These are phyloP conservation scores for Darevskia nairensis DNA, from an alignment of 2,797 vertebrate genomes.

Conservation along the genomic window DNA sequence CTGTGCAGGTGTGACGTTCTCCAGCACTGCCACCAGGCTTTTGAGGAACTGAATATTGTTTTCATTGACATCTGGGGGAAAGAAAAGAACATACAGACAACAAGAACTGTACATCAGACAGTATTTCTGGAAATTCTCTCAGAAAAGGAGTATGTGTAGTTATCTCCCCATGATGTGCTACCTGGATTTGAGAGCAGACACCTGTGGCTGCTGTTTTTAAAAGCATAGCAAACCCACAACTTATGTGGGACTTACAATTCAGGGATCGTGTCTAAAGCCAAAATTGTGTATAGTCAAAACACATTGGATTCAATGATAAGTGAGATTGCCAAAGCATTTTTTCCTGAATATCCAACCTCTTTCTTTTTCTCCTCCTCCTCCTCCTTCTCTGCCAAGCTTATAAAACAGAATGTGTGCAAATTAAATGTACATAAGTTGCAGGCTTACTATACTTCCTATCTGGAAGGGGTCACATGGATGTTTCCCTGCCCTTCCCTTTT, in stretches of 20 bases:
- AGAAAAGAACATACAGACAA: not conserved
- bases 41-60: slow-evolving; percentile 48
- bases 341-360: too few relatives aligned
- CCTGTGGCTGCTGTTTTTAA: not conserved
- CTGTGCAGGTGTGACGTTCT: slow-evolving; percentile 13
- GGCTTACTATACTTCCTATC: not conserved
- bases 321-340: too few relatives aligned
- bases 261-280: too few relatives aligned
- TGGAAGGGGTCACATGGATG: too few relatives aligned
- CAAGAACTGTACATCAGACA: not conserved
- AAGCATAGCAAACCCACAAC: not conserved
- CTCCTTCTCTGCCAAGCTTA: too few relatives aligned
- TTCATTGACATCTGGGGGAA: slow-evolving; percentile 33
- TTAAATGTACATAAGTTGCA: too few relatives aligned
- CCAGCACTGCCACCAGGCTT: slow-evolving; percentile 46
- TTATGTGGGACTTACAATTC: too few relatives aligned
- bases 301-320: too few relatives aligned
- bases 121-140: not conserved
- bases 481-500: not conserved
- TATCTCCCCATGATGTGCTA: not conserved
- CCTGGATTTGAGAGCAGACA: not conserved
- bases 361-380: too few relatives aligned
- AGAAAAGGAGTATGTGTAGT: not conserved
- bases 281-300: too few relatives aligned
- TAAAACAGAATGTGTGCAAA: too few relatives aligned